Evolutionary conservation across 2,888 invertebrate species (phyloP).

Genomic region (Acanthosepion pharaonis): DNA sequence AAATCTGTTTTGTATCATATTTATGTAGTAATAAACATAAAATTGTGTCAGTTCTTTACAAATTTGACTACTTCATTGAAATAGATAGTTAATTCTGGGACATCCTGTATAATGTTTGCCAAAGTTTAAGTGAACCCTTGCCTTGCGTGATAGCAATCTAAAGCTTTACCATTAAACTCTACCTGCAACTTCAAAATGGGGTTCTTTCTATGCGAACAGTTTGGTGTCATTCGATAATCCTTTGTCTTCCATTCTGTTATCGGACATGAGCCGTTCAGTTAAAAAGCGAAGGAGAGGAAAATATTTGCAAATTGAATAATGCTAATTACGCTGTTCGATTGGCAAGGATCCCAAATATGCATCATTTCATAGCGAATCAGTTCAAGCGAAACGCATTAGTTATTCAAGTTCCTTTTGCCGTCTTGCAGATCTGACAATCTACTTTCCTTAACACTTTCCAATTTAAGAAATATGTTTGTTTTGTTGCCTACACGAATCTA

Average conservation of each 20-base stretch:
- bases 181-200: neutral
- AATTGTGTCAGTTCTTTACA: too few species aligned
- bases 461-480: neutral
- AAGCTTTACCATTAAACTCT: neutral
- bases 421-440: neutral
- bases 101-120: too few species aligned
- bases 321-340: neutral
- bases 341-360: neutral
- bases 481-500: neutral
- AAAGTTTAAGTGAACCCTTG: too few species aligned
- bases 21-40: too few species aligned
- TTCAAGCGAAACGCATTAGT: neutral
- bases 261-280: neutral
- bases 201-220: neutral
- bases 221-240: neutral
- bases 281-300: neutral
- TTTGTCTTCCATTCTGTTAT: neutral
- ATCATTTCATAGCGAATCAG: neutral
- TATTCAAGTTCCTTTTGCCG: neutral
- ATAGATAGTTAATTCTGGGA: too few species aligned
- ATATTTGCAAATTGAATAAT: slow-evolving; percentile 11
- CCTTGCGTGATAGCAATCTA: neutral
- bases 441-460: neutral
- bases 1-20: too few species aligned
- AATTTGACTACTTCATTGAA: too few species aligned